These are phyloP conservation scores for Cossypha heuglini DNA, from an alignment of 2,797 vertebrate species.

Conservation along the genomic window DNA sequence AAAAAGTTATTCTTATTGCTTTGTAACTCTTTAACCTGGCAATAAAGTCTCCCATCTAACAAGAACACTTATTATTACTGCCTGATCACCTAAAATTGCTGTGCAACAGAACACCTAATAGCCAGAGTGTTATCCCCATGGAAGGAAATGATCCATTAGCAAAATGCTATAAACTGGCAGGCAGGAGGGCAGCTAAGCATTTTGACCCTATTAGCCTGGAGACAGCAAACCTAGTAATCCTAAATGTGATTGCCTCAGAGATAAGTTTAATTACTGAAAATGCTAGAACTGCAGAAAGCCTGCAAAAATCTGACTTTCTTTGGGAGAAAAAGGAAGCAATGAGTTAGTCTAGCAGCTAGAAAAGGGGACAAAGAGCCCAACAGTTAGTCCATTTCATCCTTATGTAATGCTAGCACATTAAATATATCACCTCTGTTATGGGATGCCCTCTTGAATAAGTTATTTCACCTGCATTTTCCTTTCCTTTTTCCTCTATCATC, in stretches of 20 bases:
- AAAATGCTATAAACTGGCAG: slow-evolving; percentile 57
- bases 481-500: not conserved
- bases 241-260: slow-evolving; percentile 49
- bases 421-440: not conserved
- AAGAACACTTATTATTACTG: slow-evolving; percentile 12
- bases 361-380: not conserved
- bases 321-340: not conserved
- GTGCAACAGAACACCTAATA: slow-evolving; percentile 28
- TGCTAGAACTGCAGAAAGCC: slow-evolving; percentile 30
- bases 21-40: slow-evolving; percentile 12
- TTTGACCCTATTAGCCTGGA: slow-evolving; percentile 52
- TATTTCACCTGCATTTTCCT: not conserved
- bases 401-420: not conserved
- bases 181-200: slow-evolving; percentile 53
- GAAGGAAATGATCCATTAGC: slow-evolving; percentile 67
- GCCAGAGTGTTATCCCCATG: not conserved
- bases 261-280: slow-evolving; percentile 64
- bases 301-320: not conserved
- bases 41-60: not conserved
- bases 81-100: slow-evolving; percentile 33
- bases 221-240: slow-evolving; percentile 53
- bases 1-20: not conserved
- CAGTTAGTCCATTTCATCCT: not conserved
- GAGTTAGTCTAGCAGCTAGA: not conserved
- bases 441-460: not conserved